Conservation (phyloP, 1,140 invertebrate species). For the Neoseiulus cucumeris region DNA sequence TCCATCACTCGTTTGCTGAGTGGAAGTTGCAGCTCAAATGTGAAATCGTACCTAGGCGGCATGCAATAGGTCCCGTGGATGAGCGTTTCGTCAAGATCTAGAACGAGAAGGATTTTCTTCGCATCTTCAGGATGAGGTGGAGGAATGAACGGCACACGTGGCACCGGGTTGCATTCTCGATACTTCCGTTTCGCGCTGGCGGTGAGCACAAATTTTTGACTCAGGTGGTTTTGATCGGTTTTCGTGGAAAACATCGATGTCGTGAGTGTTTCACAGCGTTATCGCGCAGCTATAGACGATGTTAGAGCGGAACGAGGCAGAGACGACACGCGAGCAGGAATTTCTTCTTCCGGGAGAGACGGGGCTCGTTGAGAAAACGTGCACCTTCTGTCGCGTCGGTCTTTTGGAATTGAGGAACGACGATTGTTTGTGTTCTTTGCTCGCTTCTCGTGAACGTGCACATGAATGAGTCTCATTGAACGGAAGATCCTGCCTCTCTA, state of each 20-base stretch:
- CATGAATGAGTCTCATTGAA: no score
- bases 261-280: background rate
- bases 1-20: background rate
- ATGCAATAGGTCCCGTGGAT: background rate
- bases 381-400: no score
- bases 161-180: background rate
- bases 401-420: no score
- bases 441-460: no score
- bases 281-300: no score
- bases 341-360: no score
- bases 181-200: background rate
- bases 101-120: background rate
- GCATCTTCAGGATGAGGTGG: background rate
- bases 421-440: no score
- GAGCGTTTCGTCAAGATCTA: background rate
- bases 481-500: no score
- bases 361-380: no score
- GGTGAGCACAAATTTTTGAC: background rate
- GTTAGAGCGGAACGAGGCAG: no score
- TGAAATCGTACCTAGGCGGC: background rate
- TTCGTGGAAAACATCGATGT: background rate
- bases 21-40: background rate
- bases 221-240: background rate
- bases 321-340: no score
- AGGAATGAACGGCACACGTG: background rate